These are phyloP conservation scores for Cheilosia vulpina DNA, from an alignment of 2,888 invertebrate genomes.

Conservation along the genomic window DNA sequence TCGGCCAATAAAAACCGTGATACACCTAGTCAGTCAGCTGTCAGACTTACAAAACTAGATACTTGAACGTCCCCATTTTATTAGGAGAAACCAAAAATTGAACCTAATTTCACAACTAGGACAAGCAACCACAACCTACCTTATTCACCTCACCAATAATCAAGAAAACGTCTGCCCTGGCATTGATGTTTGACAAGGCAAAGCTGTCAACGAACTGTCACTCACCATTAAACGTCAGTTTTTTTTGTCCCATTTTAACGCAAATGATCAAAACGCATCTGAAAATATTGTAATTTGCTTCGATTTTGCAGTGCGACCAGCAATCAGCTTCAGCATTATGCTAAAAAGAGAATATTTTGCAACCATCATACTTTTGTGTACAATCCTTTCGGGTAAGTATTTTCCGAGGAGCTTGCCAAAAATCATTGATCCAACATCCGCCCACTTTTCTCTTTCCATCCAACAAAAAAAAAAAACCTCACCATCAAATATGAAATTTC, in stretches of 20 bases:
- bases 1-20: too few relatives aligned
- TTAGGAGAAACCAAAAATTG: too few relatives aligned
- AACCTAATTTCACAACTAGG: too few relatives aligned
- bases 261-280: conserved; percentile 48
- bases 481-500: conserved; percentile 26
- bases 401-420: not conserved
- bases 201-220: conserved; percentile 60
- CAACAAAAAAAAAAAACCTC: conserved; percentile 53
- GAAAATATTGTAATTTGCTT: conserved; percentile 44
- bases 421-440: conserved; percentile 47
- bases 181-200: not conserved
- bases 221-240: conserved; percentile 47
- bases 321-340: conserved; percentile 60
- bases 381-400: conserved; percentile 53
- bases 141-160: conserved; percentile 2
- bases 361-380: conserved; percentile 26
- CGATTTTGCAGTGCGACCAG: conserved; percentile 22
- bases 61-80: too few relatives aligned
- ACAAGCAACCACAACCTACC: too few relatives aligned
- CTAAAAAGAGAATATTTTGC: conserved; percentile 33
- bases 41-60: too few relatives aligned
- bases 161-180: not conserved
- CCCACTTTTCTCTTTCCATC: conserved; percentile 64
- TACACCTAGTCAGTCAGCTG: too few relatives aligned
- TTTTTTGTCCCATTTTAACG: conserved; percentile 58